Evolutionary conservation across 2,888 invertebrate species (phyloP), one percentile per base, ranked within the genome.

Genomic region (Papilio protenor): DNA sequence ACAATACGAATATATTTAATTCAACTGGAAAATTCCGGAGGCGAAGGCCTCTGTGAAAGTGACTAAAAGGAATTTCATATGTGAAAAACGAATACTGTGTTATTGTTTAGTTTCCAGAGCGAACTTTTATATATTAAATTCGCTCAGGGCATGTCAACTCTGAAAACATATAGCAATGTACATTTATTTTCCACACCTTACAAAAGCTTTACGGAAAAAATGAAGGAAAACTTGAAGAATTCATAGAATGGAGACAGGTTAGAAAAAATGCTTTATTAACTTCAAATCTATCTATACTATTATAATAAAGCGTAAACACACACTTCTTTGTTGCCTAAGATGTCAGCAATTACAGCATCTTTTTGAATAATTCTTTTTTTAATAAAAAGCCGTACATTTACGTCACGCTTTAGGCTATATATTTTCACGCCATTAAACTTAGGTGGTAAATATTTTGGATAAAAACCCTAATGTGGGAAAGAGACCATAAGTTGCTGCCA

Each of bases 31-130:
- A 61, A 74, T 64, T 74, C 74, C 74, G 74, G 47, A 64, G 49
- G 74, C 74, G 49, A 74, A 10, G 64, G 18, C 49, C 64, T 74
- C 74, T n/a, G 64, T 64, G 2, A 27, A 52, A 23, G 49, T 64
- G 49, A 64, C 74, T 74, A 74, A 64, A 74, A 74, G 74, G 74
- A 74, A 74, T 74, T 74, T 74, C 74, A 74, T 74, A 74, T 74
- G 74, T 74, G 74, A 49, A 64, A 74, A 74, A 23, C 33, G 64
- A 49, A 74, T 33, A 11, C 59, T 61, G 5, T 64, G 64, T 74
- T 49, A 61, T 61, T 33, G 27, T 74, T 27, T 64, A 64, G 47
- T 27, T 64, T 18, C 61, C 52, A 27, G 72, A 72, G 33, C 55
- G 52, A 18, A 66, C n/a, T 40, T 66, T 66, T 66, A 66, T 64